Evolutionary conservation across 53 echinoderm and acorn worm species (phyloP), one percentile per base, ranked within the genome.

Genomic region (Arbacia lixula): DNA sequence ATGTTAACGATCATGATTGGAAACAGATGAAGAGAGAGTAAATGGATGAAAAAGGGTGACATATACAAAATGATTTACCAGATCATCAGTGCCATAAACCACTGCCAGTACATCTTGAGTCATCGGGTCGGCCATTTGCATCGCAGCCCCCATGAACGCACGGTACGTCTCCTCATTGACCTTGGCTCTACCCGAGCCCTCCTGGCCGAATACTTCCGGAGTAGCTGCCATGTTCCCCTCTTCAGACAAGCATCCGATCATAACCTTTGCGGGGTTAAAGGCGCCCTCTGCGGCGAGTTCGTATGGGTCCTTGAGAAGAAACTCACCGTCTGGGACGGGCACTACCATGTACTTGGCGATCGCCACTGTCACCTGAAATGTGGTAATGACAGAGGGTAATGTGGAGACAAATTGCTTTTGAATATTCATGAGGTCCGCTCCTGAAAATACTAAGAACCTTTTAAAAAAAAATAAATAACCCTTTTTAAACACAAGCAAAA

Each of bases 291-390:
- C 76, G 27, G 76, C 76, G 19, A 76, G 36, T 26, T 35, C 2
- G 11, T 6, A 33, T 8, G 76, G 76, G 36, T 55, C 40, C 24
- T 76, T 55, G 36, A 55, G 56, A 5, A 68, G 41, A 37, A 55
- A 76, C 55, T 76, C 54, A 10, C 76, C 76, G 29, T 76, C 76
- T 5, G 76, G 54, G 2, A 54, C 76, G 31, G 76, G 76, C 5
- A 36, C 34, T 17, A 55, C 53, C 76, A 55, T 76, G 76, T 76
- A 76, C 14, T 25, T 32, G 5, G 37, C 68, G 34, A 76, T 6
- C 0, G n/a, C 55, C 37, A 76, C 11, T 34, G 76, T 54, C 16
- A 55, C 55, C 56, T 43, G 25, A 2, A 1, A n/a, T n/a, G n/a
- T n/a, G n/a, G n/a, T n/a, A n/a, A n/a, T n/a, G n/a, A n/a, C n/a